These are phyloP conservation scores for Drosophila ananassae DNA, from an alignment of 1,140 invertebrate genomes.

Conservation along the genomic window DNA sequence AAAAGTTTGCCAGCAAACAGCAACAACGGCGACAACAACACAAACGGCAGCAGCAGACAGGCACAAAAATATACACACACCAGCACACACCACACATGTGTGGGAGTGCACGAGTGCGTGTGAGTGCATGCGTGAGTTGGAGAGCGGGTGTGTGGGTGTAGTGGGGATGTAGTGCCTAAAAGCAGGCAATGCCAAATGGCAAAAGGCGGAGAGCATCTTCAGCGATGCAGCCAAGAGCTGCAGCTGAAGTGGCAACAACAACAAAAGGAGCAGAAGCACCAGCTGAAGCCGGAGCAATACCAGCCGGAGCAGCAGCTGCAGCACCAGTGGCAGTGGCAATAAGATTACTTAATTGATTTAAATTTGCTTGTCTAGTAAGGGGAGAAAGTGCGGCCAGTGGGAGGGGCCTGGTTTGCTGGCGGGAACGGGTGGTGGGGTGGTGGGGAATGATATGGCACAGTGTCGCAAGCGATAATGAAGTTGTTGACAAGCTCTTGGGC, in stretches of 20 bases:
- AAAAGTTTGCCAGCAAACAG: constrained; percentile 68
- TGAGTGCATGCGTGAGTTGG: not conserved
- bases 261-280: not conserved
- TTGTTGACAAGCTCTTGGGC: constrained; percentile 75
- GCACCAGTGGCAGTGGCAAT: constrained; percentile 54
- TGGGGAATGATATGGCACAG: constrained; percentile 58
- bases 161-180: constrained; percentile 41
- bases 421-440: no score
- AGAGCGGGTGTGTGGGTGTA: constrained; percentile 7
- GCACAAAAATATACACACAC: constrained; percentile 30
- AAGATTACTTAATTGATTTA: constrained; percentile 82
- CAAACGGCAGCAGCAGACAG: constrained; percentile 20
- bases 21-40: constrained; percentile 16
- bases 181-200: constrained; percentile 60
- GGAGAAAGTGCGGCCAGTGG: constrained; percentile 1
- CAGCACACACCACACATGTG: constrained; percentile 36
- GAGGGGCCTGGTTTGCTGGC: not conserved
- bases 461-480: constrained; percentile 74
- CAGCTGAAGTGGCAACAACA: constrained; percentile 6
- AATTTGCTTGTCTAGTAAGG: constrained; percentile 74
- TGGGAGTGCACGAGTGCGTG: not conserved
- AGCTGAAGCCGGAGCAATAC: constrained; percentile 9
- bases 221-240: constrained; percentile 14
- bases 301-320: not conserved
- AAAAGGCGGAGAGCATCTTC: constrained; percentile 45